These are phyloP conservation scores for Procambarus virginalis DNA, from an alignment of 1,140 invertebrate genomes.

Conservation along the genomic window DNA sequence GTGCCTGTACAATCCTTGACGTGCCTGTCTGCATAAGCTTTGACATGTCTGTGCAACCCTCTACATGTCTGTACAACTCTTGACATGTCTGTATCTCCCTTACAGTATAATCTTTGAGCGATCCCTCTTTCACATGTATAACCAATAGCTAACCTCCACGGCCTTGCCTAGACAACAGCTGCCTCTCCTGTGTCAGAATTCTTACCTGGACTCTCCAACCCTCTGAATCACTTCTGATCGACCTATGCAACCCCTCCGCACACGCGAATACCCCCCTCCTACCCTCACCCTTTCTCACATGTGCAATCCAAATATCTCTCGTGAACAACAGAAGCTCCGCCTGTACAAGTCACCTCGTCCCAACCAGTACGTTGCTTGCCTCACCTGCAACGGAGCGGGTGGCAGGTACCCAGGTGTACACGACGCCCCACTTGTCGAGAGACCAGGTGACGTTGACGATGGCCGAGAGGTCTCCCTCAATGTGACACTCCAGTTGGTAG, in stretches of 20 bases:
- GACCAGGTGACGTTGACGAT: slow-evolving; percentile 18
- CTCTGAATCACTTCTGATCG: background rate
- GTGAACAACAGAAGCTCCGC: background rate
- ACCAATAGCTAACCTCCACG: background rate
- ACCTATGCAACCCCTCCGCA: background rate
- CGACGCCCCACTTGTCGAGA: background rate
- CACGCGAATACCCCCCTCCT: no score
- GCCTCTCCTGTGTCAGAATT: background rate
- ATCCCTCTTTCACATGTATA: background rate
- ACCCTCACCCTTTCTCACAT: background rate
- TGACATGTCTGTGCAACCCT: no score
- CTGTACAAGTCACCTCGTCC: background rate
- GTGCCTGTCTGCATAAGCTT: no score
- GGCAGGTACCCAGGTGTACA: background rate
- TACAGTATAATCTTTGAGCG: no score
- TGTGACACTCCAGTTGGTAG: slow-evolving; percentile 1
- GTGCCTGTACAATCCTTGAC: no score
- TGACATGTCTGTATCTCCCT: no score
- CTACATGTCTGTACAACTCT: no score
- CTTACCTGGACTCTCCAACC: background rate
- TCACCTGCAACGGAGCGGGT: background rate
- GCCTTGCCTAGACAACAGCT: background rate
- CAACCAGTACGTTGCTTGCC: background rate
- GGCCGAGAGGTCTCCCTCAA: background rate
- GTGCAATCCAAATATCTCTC: background rate